These are phyloP conservation scores for Crocallis elinguaria DNA, from an alignment of 2,888 invertebrate species.

Conservation along the genomic window DNA sequence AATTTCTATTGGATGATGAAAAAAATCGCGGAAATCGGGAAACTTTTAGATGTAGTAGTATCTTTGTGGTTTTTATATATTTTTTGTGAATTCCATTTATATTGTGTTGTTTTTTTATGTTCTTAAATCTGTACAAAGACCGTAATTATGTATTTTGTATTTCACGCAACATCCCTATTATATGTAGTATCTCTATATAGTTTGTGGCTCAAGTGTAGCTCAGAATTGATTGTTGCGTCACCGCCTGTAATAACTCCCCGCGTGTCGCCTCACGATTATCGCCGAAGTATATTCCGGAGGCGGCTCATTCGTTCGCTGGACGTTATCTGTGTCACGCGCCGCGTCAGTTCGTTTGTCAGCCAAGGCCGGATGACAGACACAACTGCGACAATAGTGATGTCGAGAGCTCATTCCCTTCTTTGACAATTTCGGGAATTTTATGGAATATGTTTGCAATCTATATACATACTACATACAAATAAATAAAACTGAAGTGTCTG, in stretches of 20 bases:
- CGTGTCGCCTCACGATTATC: constrained; percentile 52
- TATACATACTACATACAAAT: neutral
- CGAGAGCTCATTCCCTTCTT: constrained; percentile 6
- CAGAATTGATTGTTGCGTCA: constrained; percentile 1
- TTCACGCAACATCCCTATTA: no score
- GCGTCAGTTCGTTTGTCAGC: constrained; percentile 67
- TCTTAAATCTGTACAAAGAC: no score
- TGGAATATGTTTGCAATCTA: neutral
- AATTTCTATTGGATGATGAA: no score
- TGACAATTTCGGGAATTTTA: neutral
- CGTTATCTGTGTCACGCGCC: constrained; percentile 65
- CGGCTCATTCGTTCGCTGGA: constrained; percentile 66
- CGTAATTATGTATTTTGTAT: no score
- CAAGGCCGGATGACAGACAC: constrained; percentile 46
- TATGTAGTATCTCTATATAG: no score
- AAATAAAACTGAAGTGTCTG: no score
- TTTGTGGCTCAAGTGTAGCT: neutral
- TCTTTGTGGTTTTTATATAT: no score
- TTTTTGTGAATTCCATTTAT: no score
- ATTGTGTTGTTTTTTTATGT: no score
- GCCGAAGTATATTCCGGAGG: constrained; percentile 61
- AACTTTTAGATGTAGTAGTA: no score
- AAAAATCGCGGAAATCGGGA: no score
- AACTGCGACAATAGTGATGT: constrained; percentile 41
- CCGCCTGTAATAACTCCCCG: constrained; percentile 23